phyloP scores from a whole-genome alignment of 1,140 invertebrate genomes.

The Drosophila lacertosa region DNA sequence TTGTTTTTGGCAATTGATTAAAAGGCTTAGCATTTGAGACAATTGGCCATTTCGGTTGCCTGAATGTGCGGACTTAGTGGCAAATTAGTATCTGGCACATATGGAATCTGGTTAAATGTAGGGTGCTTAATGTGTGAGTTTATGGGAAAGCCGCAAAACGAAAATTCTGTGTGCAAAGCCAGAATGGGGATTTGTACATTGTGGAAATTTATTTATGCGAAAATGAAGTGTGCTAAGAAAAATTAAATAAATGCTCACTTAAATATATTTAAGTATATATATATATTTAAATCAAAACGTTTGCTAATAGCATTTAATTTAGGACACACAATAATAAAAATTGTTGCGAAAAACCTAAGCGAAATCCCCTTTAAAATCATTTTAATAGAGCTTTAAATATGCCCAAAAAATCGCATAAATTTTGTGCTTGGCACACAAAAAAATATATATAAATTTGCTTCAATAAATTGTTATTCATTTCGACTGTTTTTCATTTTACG shows the following conservation, averaged over 20 bases:
- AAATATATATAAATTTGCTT: slow-evolving; percentile 14
- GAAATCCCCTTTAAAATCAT: slow-evolving; percentile 2
- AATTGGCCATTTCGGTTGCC: slow-evolving; percentile 55
- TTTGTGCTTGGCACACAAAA: slow-evolving; percentile 39
- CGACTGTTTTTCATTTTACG: slow-evolving; percentile 19
- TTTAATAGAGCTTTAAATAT: slow-evolving; percentile 16
- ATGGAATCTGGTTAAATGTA: slow-evolving; percentile 66
- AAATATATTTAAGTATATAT: no score
- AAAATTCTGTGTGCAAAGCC: slow-evolving; percentile 4
- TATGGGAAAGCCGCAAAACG: slow-evolving; percentile 40
- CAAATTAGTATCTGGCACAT: slow-evolving; percentile 63
- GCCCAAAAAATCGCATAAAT: slow-evolving; percentile 40
- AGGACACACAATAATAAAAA: neutral
- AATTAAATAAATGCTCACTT: no score
- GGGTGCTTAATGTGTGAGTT: slow-evolving; percentile 71
- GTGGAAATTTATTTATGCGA: neutral
- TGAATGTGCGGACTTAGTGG: slow-evolving; percentile 62
- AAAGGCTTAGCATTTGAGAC: slow-evolving; percentile 77
- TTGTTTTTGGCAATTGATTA: slow-evolving; percentile 76
- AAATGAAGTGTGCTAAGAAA: no score
- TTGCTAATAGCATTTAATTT: neutral
- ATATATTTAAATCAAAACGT: no score
- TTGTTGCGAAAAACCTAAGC: neutral
- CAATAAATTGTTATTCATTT: slow-evolving; percentile 65
- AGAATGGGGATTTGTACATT: slow-evolving; percentile 15